These are phyloP conservation scores for Junonia oenone DNA, from an alignment of 2,888 invertebrate species.

Conservation along the genomic window DNA sequence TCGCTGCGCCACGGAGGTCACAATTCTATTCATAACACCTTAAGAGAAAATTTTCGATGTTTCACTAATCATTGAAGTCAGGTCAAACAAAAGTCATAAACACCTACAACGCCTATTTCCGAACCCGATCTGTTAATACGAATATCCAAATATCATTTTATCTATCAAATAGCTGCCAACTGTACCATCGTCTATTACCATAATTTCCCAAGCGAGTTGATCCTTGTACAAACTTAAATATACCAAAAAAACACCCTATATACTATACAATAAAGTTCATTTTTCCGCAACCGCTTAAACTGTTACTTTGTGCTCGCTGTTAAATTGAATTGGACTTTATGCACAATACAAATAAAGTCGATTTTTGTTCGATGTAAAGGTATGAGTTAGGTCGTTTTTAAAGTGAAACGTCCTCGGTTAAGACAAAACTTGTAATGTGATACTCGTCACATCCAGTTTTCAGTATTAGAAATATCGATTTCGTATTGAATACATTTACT, in stretches of 20 bases:
- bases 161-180: constrained; percentile 40
- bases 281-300: neutral
- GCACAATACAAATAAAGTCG: neutral
- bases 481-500: constrained; percentile 17
- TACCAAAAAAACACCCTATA: neutral
- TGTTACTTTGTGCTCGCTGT: neutral
- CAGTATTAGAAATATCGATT: constrained; percentile 28
- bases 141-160: constrained; percentile 39
- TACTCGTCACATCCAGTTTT: constrained; percentile 30
- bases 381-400: constrained; percentile 12
- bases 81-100: neutral
- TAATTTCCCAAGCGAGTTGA: constrained; percentile 39
- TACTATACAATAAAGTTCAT: constrained; percentile 16
- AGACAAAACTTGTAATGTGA: constrained; percentile 37
- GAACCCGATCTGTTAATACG: constrained; percentile 35
- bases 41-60: no score
- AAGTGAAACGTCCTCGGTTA: constrained; percentile 27
- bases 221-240: constrained; percentile 17
- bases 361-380: neutral
- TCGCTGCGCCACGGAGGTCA: no score
- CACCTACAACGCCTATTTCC: constrained; percentile 12
- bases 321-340: constrained; percentile 6
- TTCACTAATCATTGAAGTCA: neutral
- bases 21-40: no score
- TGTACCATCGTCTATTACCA: constrained; percentile 37